These are phyloP conservation scores for Caenorhabditis zanzibari DNA, from an alignment of 2,888 invertebrate genomes.

Conservation along the genomic window DNA sequence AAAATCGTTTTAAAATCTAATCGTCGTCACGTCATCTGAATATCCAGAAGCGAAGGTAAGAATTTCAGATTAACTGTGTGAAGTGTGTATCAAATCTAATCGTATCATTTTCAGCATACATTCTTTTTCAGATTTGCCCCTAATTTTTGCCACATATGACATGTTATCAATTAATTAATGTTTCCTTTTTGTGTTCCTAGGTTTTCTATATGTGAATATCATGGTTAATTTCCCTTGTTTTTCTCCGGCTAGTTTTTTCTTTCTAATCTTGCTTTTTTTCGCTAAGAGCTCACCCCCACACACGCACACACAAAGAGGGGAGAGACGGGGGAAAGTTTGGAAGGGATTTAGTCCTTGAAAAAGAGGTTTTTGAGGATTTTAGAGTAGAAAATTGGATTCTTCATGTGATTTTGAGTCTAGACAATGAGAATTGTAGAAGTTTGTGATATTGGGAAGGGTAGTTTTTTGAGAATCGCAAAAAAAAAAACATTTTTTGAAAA, in stretches of 20 bases:
- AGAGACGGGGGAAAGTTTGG: neutral
- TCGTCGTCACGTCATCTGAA: slow-evolving; percentile 7
- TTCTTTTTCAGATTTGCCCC: no score
- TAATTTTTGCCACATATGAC: no score
- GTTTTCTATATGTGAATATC: neutral
- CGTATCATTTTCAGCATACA: neutral
- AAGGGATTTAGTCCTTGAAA: no score
- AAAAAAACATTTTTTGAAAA: neutral
- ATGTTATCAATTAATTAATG: no score
- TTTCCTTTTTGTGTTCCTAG: neutral
- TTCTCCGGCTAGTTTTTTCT: neutral
- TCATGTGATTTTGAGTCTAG: no score
- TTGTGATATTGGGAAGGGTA: no score
- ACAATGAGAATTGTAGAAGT: no score
- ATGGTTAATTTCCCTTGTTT: neutral
- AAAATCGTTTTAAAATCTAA: neutral
- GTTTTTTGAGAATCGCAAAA: neutral
- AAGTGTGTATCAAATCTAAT: neutral
- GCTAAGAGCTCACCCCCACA: neutral
- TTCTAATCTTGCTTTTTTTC: slow-evolving; percentile 1
- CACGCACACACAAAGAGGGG: neutral
- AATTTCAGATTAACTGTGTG: neutral
- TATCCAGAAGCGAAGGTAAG: neutral
- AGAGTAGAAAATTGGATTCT: no score
- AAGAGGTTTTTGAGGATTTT: no score